Evolutionary conservation across 2,113 vertebrate species (phyloP).

Genomic region (Turdus rufiventris): DNA sequence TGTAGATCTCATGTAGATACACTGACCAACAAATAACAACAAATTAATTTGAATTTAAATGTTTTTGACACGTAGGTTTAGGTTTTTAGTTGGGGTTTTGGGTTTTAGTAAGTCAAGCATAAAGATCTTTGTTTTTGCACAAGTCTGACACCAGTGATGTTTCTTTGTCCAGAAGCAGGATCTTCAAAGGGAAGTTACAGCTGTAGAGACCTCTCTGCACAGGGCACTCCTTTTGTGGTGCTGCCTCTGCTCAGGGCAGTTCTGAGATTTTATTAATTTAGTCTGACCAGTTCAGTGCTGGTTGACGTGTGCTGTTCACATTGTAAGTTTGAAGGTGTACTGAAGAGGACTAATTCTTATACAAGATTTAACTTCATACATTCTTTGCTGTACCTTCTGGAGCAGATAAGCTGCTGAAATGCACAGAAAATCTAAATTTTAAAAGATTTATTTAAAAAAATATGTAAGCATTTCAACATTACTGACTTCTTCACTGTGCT

Average conservation of each 20-base stretch:
- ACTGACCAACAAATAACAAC: neutral
- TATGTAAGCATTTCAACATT: neutral
- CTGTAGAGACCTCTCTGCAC: fast-evolving
- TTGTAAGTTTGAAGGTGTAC: neutral
- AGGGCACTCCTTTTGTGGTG: neutral
- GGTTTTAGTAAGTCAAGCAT: neutral
- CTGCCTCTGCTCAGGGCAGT: neutral
- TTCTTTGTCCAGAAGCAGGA: neutral
- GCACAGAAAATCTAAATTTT: neutral
- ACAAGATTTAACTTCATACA: neutral
- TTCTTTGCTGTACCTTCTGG: neutral
- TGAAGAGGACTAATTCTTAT: neutral
- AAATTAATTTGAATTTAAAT: neutral
- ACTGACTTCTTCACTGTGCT: neutral
- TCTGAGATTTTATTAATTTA: neutral
- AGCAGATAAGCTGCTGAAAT: neutral
- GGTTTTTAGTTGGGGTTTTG: neutral
- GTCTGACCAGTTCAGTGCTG: neutral
- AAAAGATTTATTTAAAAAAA: neutral
- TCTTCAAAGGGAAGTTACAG: fast-evolving
- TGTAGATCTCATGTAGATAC: neutral
- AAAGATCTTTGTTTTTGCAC: neutral
- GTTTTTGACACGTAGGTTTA: neutral
- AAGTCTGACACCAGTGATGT: neutral
- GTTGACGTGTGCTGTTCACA: neutral